These are phyloP conservation scores for Drosophila rubida DNA, from an alignment of 2,888 invertebrate genomes.

Conservation along the genomic window DNA sequence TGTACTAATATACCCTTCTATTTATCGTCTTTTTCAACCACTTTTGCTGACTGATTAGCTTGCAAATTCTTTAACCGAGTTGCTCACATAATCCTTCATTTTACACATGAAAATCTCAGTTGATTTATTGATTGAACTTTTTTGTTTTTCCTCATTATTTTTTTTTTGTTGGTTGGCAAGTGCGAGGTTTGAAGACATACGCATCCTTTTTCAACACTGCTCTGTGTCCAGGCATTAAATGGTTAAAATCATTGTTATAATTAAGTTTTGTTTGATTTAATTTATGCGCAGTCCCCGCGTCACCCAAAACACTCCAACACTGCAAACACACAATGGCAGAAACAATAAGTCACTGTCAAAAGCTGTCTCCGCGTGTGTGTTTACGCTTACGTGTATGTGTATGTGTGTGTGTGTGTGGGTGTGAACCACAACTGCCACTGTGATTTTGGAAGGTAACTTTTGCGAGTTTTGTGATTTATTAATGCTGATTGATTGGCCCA, in stretches of 20 bases:
- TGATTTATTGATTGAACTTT: neutral
- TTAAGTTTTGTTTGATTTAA: slow-evolving; percentile 54
- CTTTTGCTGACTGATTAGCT: too few species aligned
- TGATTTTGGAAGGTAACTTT: slow-evolving; percentile 66
- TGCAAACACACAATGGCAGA: slow-evolving; percentile 13
- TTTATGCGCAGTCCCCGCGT: slow-evolving; percentile 52
- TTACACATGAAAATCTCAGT: neutral
- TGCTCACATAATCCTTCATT: neutral
- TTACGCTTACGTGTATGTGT: slow-evolving; percentile 4
- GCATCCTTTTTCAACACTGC: neutral
- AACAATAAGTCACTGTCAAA: slow-evolving; percentile 75
- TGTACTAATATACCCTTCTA: too few species aligned
- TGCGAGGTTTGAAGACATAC: neutral
- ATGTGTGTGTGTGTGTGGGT: slow-evolving; percentile 4
- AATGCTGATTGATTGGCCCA: slow-evolving; percentile 29
- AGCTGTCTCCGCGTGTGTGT: slow-evolving; percentile 22
- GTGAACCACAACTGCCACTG: slow-evolving; percentile 40
- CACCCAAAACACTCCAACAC: neutral
- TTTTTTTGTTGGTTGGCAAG: too few species aligned
- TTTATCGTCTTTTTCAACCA: too few species aligned
- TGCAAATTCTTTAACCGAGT: too few species aligned
- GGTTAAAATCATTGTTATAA: slow-evolving; percentile 26
- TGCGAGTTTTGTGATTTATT: slow-evolving; percentile 66
- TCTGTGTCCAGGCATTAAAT: slow-evolving; percentile 1
- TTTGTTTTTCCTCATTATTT: neutral